Percentiles rank a stretch among this genome's conserved stretches.
phyloP scores from a whole-genome alignment of 2,113 vertebrate genomes.

The Ammodytes marinus region DNA sequence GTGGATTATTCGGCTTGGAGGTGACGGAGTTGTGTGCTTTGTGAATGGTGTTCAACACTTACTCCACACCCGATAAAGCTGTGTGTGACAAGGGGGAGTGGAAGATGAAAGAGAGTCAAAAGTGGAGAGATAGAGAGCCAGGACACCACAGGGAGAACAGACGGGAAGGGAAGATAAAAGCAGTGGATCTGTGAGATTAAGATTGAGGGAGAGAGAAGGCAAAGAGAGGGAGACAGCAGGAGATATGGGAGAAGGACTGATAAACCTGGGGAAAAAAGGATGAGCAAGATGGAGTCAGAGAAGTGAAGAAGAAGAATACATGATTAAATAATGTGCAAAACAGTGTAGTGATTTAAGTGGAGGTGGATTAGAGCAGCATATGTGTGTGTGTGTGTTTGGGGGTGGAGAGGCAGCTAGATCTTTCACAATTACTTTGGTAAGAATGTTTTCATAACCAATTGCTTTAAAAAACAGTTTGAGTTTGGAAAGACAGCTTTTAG shows the following conservation, averaged over 20 bases:
- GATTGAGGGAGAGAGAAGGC: slow-evolving; percentile 20
- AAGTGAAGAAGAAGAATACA: slow-evolving; percentile 43
- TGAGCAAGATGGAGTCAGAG: slow-evolving; percentile 30
- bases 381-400: too few relatives aligned
- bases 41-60: slow-evolving; percentile 49
- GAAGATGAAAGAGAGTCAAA: slow-evolving; percentile 18
- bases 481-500: too few relatives aligned
- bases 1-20: slow-evolving; percentile 53
- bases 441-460: background rate
- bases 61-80: slow-evolving; percentile 47
- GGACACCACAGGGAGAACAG: slow-evolving; percentile 23
- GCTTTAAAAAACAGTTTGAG: too few relatives aligned
- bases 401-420: too few relatives aligned
- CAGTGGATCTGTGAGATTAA: slow-evolving; percentile 51
- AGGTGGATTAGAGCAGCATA: slow-evolving; percentile 34
- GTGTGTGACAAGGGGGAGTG: slow-evolving; percentile 26
- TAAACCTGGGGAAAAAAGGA: slow-evolving; percentile 25
- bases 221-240: slow-evolving; percentile 9
- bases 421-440: background rate
- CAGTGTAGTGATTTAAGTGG: slow-evolving; percentile 2
- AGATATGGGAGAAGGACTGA: slow-evolving; percentile 28
- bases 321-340: slow-evolving; percentile 25
- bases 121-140: slow-evolving; percentile 14
- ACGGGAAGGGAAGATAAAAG: slow-evolving; percentile 26
- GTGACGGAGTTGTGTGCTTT: slow-evolving; percentile 32